Conservation (phyloP, 2,797 vertebrate genomes). For the Threskiornis aethiopicus region DNA sequence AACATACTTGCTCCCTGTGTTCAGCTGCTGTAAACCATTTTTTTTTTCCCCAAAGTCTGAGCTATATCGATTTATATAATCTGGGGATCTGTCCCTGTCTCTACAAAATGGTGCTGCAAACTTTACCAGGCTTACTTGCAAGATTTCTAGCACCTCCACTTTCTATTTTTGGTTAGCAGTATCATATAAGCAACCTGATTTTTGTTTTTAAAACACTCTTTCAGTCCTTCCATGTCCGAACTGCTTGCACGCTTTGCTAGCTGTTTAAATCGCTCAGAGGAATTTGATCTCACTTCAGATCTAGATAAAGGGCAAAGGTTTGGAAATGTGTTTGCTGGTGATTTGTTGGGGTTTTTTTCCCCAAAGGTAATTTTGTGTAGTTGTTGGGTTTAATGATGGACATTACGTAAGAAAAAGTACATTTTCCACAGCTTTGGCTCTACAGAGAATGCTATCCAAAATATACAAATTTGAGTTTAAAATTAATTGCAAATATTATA, state of each 20-base stretch:
- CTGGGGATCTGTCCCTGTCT: not conserved
- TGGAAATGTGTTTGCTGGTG: not conserved
- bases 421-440: not conserved
- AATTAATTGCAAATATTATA: not conserved
- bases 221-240: not conserved
- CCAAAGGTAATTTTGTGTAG: not conserved
- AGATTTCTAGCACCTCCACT: slow-evolving; percentile 28
- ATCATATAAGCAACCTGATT: slow-evolving; percentile 19
- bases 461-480: not conserved
- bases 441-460: not conserved
- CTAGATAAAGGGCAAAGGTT: not conserved
- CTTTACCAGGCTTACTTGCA: slow-evolving; percentile 16
- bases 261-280: not conserved
- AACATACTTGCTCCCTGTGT: not conserved
- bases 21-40: not conserved
- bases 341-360: not conserved
- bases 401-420: not conserved
- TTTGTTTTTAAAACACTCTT: not conserved
- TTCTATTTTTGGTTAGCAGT: slow-evolving; percentile 17
- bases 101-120: slow-evolving; percentile 29
- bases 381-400: not conserved
- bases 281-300: not conserved
- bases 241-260: not conserved
- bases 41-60: not conserved
- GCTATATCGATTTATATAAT: not conserved